Evolutionary conservation across 2,113 vertebrate species (phyloP).

Genomic region (Ptyas mucosa): DNA sequence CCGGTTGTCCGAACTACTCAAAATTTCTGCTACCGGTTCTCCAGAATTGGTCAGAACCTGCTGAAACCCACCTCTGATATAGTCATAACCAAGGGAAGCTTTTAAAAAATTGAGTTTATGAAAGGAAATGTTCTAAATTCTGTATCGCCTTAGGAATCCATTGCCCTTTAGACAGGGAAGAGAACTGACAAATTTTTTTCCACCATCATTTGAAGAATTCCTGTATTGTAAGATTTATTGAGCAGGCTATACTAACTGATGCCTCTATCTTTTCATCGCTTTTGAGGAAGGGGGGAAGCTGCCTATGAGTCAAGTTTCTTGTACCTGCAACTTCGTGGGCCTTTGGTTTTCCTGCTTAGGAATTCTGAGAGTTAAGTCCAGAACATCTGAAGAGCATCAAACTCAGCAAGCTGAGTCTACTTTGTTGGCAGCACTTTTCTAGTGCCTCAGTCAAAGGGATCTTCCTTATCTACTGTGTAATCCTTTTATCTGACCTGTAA

Average conservation of each 20-base stretch:
- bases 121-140: neutral
- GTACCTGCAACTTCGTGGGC: neutral
- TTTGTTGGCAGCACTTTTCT: neutral
- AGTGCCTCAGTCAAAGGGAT: neutral
- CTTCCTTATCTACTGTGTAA: neutral
- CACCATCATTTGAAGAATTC: neutral
- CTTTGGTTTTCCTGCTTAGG: neutral
- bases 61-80: neutral
- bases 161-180: neutral
- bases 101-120: neutral
- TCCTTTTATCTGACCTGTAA: neutral
- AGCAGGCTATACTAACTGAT: neutral
- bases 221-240: neutral
- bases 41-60: too few species aligned
- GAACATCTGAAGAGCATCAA: neutral
- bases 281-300: neutral
- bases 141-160: neutral
- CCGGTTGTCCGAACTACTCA: too few species aligned
- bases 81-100: neutral
- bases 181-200: neutral
- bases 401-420: neutral
- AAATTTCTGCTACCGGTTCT: too few species aligned
- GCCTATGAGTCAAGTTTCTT: neutral
- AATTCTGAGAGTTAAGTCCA: neutral
- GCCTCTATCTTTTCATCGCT: neutral